phyloP scores from a whole-genome alignment of 2,888 invertebrate genomes.

The Noctua janthina region DNA sequence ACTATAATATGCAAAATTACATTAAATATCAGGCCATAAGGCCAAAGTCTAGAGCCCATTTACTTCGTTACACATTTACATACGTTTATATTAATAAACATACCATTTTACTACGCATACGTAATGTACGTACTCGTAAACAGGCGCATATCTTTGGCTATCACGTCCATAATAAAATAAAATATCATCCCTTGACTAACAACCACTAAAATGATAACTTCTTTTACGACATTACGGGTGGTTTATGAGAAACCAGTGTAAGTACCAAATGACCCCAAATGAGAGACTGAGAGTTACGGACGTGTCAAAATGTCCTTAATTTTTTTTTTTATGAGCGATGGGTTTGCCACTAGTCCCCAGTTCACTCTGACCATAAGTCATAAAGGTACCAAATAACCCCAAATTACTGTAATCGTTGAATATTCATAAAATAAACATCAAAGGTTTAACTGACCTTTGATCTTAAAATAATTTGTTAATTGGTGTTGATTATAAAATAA shows the following conservation, averaged over 20 bases:
- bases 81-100: constrained; percentile 32
- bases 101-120: constrained; percentile 32
- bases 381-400: constrained; percentile 26
- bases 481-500: constrained; percentile 42
- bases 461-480: constrained; percentile 54
- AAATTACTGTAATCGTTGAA: constrained; percentile 41
- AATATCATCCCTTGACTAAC: constrained; percentile 57
- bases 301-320: background rate
- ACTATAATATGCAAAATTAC: background rate
- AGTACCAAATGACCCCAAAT: constrained; percentile 32
- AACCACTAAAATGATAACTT: constrained; percentile 59
- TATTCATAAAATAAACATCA: constrained; percentile 52
- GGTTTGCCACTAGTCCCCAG: constrained; percentile 8
- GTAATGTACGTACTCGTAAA: constrained; percentile 46
- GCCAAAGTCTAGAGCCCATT: constrained; percentile 6
- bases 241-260: constrained; percentile 45
- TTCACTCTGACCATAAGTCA: constrained; percentile 1
- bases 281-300: background rate
- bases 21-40: background rate
- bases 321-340: background rate
- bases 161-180: constrained; percentile 56
- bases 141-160: constrained; percentile 29
- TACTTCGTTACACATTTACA: constrained; percentile 42
- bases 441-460: constrained; percentile 51
- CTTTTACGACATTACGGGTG: constrained; percentile 43